These are phyloP conservation scores for Trichonephila clavata DNA, from an alignment of 1,140 invertebrate genomes.

Conservation along the genomic window DNA sequence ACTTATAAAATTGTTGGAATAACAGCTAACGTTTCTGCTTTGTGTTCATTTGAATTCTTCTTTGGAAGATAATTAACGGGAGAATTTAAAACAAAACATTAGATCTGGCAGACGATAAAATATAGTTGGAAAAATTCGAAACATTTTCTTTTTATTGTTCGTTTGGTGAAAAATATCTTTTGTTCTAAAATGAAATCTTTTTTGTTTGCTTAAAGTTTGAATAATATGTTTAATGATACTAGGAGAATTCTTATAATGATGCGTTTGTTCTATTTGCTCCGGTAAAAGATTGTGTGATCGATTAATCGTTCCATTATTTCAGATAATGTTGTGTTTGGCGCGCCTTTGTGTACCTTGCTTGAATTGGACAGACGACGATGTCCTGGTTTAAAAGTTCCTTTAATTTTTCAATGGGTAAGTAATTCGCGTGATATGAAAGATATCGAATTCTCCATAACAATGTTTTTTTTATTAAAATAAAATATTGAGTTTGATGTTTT, in stretches of 20 bases:
- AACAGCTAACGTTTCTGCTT: background rate
- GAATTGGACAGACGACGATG: conserved; percentile 67
- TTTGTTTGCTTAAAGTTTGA: no score
- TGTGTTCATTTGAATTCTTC: background rate
- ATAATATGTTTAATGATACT: no score
- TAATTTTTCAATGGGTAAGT: conserved; percentile 75
- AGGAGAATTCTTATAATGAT: no score
- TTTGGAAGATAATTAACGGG: no score
- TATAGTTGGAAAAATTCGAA: background rate
- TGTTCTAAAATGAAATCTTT: no score
- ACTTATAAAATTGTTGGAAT: background rate
- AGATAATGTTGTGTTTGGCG: conserved; percentile 71
- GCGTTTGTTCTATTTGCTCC: no score
- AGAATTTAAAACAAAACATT: background rate
- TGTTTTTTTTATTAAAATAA: no score
- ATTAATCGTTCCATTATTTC: background rate
- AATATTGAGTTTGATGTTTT: no score
- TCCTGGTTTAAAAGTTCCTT: conserved; percentile 74
- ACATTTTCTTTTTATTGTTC: no score
- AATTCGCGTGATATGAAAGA: no score
- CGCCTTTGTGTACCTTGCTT: conserved; percentile 52
- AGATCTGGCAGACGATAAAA: background rate
- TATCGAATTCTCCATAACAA: no score
- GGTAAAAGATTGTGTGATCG: background rate
- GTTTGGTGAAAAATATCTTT: no score